Conservation (phyloP, 2,113 vertebrate species). For the Heliornis fulica region DNA sequence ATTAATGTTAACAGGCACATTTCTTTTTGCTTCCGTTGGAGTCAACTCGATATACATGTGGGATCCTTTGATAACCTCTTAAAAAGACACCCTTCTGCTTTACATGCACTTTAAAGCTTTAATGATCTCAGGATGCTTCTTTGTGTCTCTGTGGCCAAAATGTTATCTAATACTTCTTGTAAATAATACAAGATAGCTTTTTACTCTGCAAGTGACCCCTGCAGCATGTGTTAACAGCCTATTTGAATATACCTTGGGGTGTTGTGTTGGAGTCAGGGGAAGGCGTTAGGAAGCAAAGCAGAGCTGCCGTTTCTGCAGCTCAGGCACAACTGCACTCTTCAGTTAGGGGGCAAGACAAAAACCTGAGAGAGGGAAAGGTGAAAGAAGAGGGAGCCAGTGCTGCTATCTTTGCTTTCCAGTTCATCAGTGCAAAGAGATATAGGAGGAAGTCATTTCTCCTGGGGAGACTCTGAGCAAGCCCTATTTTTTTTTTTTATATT, state of each 20-base stretch:
- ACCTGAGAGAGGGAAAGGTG: neutral
- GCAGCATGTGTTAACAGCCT: neutral
- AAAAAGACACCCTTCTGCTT: constrained; percentile 37
- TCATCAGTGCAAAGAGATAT: neutral
- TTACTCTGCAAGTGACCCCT: neutral
- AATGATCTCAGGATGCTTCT: neutral
- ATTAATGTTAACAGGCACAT: neutral
- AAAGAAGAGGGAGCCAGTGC: neutral
- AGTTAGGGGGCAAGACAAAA: neutral
- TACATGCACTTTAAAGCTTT: constrained; percentile 24
- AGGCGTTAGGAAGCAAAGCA: neutral
- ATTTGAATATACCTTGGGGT: neutral
- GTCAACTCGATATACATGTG: neutral
- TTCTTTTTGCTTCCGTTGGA: neutral
- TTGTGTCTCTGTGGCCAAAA: neutral
- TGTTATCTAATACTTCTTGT: constrained; percentile 29
- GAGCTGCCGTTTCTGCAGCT: neutral
- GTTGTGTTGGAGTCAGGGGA: neutral
- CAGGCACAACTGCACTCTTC: neutral
- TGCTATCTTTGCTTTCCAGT: constrained; percentile 18
- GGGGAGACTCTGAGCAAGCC: neutral
- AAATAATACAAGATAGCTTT: constrained; percentile 45
- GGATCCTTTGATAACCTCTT: constrained; percentile 52
- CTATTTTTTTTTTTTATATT: neutral
- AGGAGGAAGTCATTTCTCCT: neutral